Evolutionary conservation across 2,113 vertebrate genomes (phyloP).

Genomic region (Myiozetetes cayanensis): DNA sequence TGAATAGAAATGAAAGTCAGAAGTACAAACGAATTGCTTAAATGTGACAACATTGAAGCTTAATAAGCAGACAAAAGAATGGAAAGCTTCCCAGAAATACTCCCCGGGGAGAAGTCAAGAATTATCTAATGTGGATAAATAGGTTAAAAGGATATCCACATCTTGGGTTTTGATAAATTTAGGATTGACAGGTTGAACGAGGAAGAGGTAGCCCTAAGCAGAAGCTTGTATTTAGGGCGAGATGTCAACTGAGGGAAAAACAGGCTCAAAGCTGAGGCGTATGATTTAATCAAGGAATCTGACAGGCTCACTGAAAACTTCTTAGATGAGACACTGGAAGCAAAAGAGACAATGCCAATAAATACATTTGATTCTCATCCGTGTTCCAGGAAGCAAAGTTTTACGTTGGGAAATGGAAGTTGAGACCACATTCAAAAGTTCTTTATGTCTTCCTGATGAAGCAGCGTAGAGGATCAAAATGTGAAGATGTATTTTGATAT

Average conservation of each 20-base stretch:
- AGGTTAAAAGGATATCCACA: conserved; percentile 50
- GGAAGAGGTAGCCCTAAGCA: conserved; percentile 70
- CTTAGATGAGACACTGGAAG: conserved; percentile 58
- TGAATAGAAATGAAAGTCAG: conserved; percentile 15
- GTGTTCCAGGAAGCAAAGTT: background rate
- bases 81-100: conserved; percentile 41
- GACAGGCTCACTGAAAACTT: conserved; percentile 59
- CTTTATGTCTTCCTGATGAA: background rate
- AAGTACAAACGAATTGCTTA: conserved; percentile 35
- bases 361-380: background rate
- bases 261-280: conserved; percentile 48
- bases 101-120: conserved; percentile 52
- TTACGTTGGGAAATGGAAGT: background rate
- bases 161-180: conserved; percentile 58
- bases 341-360: conserved; percentile 67
- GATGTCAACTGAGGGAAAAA: conserved; percentile 67
- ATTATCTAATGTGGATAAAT: conserved; percentile 63
- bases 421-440: background rate
- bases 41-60: conserved; percentile 58
- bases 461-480: background rate
- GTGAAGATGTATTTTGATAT: background rate
- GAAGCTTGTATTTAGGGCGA: conserved; percentile 68
- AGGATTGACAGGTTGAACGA: conserved; percentile 63
- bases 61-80: conserved; percentile 46
- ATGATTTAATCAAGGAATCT: conserved; percentile 71